phyloP scores from a whole-genome alignment of 2,797 vertebrate genomes.

The Notamacropus eugenii region DNA sequence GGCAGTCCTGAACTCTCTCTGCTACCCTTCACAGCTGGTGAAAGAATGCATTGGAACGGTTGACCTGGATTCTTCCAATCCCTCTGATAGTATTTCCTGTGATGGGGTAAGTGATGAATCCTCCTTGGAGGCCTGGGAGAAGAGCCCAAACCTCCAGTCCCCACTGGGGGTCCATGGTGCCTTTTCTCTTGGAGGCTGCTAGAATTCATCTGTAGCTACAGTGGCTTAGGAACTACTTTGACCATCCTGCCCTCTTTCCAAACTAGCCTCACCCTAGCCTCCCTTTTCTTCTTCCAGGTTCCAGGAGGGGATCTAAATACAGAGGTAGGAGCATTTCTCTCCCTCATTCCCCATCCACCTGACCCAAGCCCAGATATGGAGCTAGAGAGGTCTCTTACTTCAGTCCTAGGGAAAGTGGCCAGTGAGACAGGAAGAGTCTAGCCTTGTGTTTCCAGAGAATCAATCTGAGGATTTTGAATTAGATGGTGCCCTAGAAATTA shows the following conservation, averaged over 20 bases:
- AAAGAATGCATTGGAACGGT: slow-evolving; percentile 40
- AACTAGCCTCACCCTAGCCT: not conserved
- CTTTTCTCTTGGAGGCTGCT: not conserved
- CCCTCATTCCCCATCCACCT: not conserved
- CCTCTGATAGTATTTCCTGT: slow-evolving; percentile 16
- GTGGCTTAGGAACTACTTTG: not conserved
- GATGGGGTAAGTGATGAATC: slow-evolving; percentile 44
- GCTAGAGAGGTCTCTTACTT: not conserved
- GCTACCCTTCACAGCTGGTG: slow-evolving; percentile 45
- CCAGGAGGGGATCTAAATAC: not conserved
- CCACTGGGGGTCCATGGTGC: not conserved
- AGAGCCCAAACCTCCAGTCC: not conserved
- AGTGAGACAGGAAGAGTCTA: not conserved
- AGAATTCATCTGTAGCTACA: not conserved
- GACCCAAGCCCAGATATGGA: not conserved
- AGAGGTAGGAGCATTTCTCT: not conserved
- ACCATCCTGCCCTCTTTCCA: not conserved
- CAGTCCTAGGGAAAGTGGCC: not conserved
- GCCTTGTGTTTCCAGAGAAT: not conserved
- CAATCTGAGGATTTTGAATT: not conserved
- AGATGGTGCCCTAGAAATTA: not conserved
- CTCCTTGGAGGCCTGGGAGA: not conserved
- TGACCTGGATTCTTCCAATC: not conserved
- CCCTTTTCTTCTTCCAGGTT: not conserved
- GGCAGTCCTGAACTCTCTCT: slow-evolving; percentile 12